Evolutionary conservation across 2,888 invertebrate genomes (phyloP).

Genomic region (Nematopogon swammerdamellus): DNA sequence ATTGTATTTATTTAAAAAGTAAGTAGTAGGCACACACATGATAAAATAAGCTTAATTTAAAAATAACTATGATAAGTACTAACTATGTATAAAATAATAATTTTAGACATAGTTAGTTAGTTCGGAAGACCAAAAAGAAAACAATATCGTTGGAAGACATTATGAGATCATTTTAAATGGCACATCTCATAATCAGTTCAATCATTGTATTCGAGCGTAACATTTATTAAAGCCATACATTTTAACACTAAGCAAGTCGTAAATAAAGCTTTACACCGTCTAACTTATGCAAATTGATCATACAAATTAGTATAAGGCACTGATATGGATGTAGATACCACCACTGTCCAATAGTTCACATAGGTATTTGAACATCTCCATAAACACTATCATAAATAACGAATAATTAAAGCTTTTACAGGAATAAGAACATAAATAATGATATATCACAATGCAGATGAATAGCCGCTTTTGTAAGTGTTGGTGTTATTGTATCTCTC

Average conservation of each 20-base stretch:
- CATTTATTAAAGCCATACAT: not conserved
- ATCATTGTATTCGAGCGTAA: not conserved
- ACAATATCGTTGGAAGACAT: not conserved
- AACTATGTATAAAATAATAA: too few relatives aligned
- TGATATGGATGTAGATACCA: too few relatives aligned
- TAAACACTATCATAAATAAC: conserved; percentile 22
- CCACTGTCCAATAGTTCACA: too few relatives aligned
- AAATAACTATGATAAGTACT: too few relatives aligned
- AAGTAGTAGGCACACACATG: too few relatives aligned
- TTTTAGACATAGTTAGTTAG: not conserved
- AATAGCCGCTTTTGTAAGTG: not conserved
- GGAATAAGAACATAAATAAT: conserved; percentile 19
- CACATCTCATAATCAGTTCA: not conserved
- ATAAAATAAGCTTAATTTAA: too few relatives aligned
- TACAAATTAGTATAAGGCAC: too few relatives aligned
- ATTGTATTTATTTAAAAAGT: too few relatives aligned
- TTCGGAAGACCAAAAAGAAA: not conserved
- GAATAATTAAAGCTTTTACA: conserved; percentile 53
- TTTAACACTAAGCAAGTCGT: not conserved
- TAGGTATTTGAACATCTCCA: too few relatives aligned
- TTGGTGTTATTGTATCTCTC: not conserved
- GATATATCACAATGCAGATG: not conserved
- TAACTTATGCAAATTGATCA: too few relatives aligned
- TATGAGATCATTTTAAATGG: not conserved
- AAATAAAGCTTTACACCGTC: not conserved